A percentile compares a stretch with the other conserved stretches of the same genome.
These are phyloP conservation scores for Tonatia bakeri DNA, from an alignment of 2,113 vertebrate genomes.

Conservation along the genomic window DNA sequence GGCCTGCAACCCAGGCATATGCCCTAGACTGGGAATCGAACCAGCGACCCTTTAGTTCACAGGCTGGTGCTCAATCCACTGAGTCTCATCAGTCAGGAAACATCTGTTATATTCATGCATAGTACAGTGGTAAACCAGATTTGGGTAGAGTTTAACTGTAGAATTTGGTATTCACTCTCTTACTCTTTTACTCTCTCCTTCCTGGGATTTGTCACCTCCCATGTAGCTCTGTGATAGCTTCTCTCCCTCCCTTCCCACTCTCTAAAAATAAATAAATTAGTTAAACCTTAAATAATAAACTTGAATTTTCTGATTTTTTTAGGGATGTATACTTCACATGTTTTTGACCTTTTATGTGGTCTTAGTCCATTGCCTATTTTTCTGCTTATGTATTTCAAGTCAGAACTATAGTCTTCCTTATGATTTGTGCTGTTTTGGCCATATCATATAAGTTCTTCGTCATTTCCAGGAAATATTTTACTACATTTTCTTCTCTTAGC, in stretches of 20 bases:
- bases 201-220: neutral
- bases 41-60: too few species aligned
- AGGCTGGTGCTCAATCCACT: too few species aligned
- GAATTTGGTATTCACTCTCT: neutral
- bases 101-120: neutral
- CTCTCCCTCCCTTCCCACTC: too few species aligned
- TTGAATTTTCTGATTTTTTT: constrained; percentile 23
- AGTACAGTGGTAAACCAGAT: neutral
- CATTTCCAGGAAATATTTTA: neutral
- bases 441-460: neutral
- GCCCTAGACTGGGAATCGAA: too few species aligned
- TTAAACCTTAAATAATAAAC: too few species aligned
- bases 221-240: neutral
- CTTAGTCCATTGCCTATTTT: neutral
- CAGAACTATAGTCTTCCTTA: neutral
- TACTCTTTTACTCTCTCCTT: neutral
- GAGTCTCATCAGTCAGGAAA: too few species aligned
- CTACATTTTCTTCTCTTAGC: neutral
- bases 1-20: too few species aligned
- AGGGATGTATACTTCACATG: neutral
- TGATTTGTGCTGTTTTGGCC: neutral
- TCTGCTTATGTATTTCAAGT: neutral
- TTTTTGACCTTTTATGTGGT: neutral
- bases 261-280: too few species aligned
- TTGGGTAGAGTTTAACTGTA: neutral